Conservation (phyloP, 1,140 invertebrate genomes). For the Bombus cullumanus region DNA sequence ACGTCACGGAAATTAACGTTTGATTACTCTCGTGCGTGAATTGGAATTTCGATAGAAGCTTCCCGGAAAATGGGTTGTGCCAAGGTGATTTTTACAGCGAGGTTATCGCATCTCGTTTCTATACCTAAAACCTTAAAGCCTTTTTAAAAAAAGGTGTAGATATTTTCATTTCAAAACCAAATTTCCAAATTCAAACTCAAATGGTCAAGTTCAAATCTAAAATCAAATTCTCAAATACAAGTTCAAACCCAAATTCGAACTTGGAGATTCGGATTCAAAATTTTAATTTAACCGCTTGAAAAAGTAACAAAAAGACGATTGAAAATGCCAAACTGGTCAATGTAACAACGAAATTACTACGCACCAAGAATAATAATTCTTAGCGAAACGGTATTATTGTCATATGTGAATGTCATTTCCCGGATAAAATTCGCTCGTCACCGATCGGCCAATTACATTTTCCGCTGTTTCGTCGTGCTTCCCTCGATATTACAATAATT, state of each 20-base stretch:
- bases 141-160: not conserved
- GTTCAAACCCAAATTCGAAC: not conserved
- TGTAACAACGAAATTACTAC: no score
- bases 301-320: not conserved
- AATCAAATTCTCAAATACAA: not conserved
- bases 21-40: constrained; percentile 15
- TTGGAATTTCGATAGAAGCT: not conserved
- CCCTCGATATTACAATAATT: constrained; percentile 27
- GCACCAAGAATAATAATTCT: not conserved
- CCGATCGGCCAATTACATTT: constrained; percentile 17
- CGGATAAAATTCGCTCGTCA: not conserved
- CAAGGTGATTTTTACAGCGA: no score
- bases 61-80: not conserved
- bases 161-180: no score
- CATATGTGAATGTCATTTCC: not conserved
- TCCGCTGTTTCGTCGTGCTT: not conserved
- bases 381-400: not conserved
- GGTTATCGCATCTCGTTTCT: not conserved
- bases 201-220: not conserved
- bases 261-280: not conserved
- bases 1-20: constrained; percentile 22
- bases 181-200: not conserved
- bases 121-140: not conserved
- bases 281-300: not conserved
- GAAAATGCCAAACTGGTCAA: no score